Evolutionary conservation across 2,888 invertebrate species (phyloP).

Genomic region (Melanargia galathea): DNA sequence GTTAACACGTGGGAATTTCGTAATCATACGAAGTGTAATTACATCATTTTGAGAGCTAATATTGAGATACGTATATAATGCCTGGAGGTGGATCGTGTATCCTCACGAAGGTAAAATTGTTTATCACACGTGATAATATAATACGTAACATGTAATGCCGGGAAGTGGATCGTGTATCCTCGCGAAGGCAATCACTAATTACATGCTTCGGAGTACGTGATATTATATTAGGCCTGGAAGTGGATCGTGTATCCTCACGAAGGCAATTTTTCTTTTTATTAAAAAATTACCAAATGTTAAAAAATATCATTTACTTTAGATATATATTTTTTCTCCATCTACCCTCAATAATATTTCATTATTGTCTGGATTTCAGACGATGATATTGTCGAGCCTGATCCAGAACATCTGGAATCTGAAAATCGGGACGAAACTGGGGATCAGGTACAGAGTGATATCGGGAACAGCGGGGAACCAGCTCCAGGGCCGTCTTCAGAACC

Average conservation of each 20-base stretch:
- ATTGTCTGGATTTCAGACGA: neutral
- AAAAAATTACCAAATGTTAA: neutral
- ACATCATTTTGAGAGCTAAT: no score
- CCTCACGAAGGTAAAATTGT: neutral
- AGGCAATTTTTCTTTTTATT: neutral
- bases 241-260: constrained; percentile 4
- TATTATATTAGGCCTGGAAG: neutral
- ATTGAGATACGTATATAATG: neutral
- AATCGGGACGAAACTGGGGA: neutral
- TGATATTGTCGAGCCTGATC: neutral
- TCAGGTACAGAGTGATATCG: neutral
- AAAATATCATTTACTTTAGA: neutral
- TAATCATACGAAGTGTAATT: neutral
- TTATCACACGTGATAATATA: neutral
- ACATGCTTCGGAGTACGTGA: neutral
- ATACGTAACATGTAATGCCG: neutral
- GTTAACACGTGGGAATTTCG: neutral
- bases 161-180: neutral
- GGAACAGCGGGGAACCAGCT: neutral
- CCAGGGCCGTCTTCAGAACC: neutral
- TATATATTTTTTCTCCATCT: neutral
- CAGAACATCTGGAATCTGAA: neutral
- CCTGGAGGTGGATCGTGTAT: neutral
- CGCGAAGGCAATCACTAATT: neutral
- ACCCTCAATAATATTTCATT: neutral